phyloP scores from a whole-genome alignment of 2,888 invertebrate genomes.

The Drosophila engyochracea region DNA sequence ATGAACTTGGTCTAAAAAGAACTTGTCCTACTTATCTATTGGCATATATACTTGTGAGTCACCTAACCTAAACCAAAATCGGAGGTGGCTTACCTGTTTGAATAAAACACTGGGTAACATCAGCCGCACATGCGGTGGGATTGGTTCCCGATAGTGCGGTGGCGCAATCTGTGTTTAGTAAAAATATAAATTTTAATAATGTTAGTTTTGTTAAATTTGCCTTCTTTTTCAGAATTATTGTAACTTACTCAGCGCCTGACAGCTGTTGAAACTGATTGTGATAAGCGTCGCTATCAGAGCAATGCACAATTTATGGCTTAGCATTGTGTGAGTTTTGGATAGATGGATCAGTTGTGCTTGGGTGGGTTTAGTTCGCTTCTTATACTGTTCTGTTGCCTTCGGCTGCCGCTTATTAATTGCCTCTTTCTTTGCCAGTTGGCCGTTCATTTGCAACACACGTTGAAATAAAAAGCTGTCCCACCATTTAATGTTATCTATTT shows the following conservation, averaged over 20 bases:
- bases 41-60: slow-evolving; percentile 24
- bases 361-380: not conserved
- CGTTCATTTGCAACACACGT: slow-evolving; percentile 19
- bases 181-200: not conserved
- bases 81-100: slow-evolving; percentile 33
- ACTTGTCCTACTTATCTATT: slow-evolving; percentile 20
- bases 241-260: slow-evolving; percentile 24
- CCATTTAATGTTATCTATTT: slow-evolving; percentile 28
- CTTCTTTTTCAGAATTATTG: not conserved
- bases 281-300: slow-evolving; percentile 43
- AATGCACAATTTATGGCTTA: slow-evolving; percentile 13
- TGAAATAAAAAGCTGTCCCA: not conserved
- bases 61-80: not conserved
- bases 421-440: not conserved
- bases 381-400: slow-evolving; percentile 16
- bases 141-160: not conserved
- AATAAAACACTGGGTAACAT: slow-evolving; percentile 16
- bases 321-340: slow-evolving; percentile 27
- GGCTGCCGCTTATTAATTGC: slow-evolving; percentile 45
- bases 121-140: not conserved
- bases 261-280: slow-evolving; percentile 18
- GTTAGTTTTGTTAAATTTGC: not conserved
- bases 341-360: not conserved
- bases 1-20: slow-evolving; percentile 12
- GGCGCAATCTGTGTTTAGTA: not conserved